Evolutionary conservation across 2,797 vertebrate genomes (phyloP).

Genomic region (Centropyge bicolor): DNA sequence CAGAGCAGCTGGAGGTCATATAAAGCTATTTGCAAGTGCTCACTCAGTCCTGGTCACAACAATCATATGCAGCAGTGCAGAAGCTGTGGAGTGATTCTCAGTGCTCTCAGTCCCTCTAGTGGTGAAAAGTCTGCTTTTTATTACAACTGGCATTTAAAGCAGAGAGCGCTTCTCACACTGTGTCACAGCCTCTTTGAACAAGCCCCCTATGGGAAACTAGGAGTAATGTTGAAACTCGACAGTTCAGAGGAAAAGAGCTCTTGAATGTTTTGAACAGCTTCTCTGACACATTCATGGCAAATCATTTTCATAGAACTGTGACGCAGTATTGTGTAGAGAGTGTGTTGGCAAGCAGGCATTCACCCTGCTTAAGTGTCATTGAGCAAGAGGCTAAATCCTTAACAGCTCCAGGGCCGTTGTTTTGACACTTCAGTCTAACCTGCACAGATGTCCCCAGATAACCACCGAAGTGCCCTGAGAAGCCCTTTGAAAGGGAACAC

Average conservation of each 20-base stretch:
- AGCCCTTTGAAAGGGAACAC: slow-evolving; percentile 11
- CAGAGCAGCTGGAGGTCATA: not conserved
- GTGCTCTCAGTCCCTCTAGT: slow-evolving; percentile 82
- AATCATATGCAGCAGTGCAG: slow-evolving; percentile 21
- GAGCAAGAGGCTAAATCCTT: slow-evolving; percentile 10
- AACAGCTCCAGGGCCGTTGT: not conserved
- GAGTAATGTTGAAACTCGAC: slow-evolving; percentile 12
- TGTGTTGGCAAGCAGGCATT: not conserved
- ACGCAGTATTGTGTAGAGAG: not conserved
- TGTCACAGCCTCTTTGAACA: slow-evolving; percentile 15
- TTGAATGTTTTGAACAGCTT: slow-evolving; percentile 16
- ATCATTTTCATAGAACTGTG: slow-evolving; percentile 1
- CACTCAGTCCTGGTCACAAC: not conserved
- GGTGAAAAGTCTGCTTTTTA: slow-evolving; percentile 51
- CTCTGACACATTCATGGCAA: slow-evolving; percentile 11
- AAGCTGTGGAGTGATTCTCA: slow-evolving; percentile 58
- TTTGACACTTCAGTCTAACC: slow-evolving; percentile 8
- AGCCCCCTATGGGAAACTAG: slow-evolving; percentile 6
- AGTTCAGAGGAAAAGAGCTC: slow-evolving; percentile 8
- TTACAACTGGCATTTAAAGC: slow-evolving; percentile 28
- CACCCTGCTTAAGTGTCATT: not conserved
- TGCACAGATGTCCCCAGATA: slow-evolving; percentile 19
- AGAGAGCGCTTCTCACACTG: slow-evolving; percentile 17
- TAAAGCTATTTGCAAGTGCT: slow-evolving; percentile 1
- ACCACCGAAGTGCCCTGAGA: not conserved